Conservation (phyloP, 2,113 vertebrate species). For the Taxidea taxus region DNA sequence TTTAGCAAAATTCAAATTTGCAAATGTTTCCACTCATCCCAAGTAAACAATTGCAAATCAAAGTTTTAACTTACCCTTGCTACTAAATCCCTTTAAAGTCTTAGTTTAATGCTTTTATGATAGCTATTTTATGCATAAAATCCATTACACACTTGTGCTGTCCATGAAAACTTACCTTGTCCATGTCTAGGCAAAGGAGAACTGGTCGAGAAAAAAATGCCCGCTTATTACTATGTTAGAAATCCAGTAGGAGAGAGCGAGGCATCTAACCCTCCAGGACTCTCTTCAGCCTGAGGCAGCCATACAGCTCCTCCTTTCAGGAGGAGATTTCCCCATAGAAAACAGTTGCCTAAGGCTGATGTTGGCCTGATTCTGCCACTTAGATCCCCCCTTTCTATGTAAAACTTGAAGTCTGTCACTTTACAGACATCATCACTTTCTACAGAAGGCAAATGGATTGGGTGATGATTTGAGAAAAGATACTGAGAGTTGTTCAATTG, state of each 20-base stretch:
- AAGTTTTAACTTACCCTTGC: constrained; percentile 68
- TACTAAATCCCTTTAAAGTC: constrained; percentile 65
- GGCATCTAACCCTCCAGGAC: background rate
- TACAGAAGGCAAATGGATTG: background rate
- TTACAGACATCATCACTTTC: background rate
- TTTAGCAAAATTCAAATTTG: constrained; percentile 71
- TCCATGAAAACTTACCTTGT: constrained; percentile 74
- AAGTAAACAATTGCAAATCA: constrained; percentile 71
- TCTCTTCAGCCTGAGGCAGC: background rate
- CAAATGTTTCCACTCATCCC: constrained; percentile 60
- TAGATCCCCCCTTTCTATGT: background rate
- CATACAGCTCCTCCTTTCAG: constrained; percentile 43
- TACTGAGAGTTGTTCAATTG: background rate
- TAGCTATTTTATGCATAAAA: constrained; percentile 78
- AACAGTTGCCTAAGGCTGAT: constrained; percentile 56
- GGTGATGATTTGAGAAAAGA: background rate
- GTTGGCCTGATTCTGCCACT: background rate
- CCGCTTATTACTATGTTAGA: constrained; percentile 81
- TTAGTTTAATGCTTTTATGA: constrained; percentile 75
- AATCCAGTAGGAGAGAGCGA: constrained; percentile 75
- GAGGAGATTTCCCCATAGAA: background rate
- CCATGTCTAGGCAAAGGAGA: constrained; percentile 78
- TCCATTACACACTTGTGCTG: constrained; percentile 77
- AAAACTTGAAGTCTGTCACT: background rate
- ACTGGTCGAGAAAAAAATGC: constrained; percentile 73